Base-by-base conservation (phyloP, 2,113 vertebrate genomes). In the Scophthalmus maximus region DNA sequence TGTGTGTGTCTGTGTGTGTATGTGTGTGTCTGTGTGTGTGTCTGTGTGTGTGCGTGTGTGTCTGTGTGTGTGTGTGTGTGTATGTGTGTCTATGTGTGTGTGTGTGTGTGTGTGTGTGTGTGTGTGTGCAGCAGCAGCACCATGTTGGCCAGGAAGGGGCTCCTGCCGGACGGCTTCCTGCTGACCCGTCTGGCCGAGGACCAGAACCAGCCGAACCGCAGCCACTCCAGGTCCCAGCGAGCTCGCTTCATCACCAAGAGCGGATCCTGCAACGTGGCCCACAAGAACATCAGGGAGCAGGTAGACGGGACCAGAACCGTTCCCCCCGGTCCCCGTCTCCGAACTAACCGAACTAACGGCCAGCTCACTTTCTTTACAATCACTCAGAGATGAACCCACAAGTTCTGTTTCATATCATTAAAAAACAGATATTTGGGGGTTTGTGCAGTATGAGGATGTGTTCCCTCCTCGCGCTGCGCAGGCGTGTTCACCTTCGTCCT, bases 271-370 rank as follows among this genome's bases (percentile, higher is more conserved):
- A 95, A 95, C 14, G 95, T 95, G 78, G 94, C 94, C n/a, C 95
- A 95, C 88, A 95, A 94, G 89, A 95, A 95, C 88, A 95, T 95
- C 89, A 84, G 89, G 27, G 95, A 95, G 62, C 95, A 95, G 93
- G 94, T 94, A 52, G 27, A 55, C 20, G 0, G 3, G n/a, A n/a
- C n/a, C n/a, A n/a, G n/a, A n/a, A n/a, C n/a, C n/a, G n/a, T n/a
- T n/a, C n/a, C n/a, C n/a, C n/a, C n/a, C n/a, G n/a, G n/a, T n/a
- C n/a, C n/a, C n/a, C n/a, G n/a, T n/a, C n/a, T n/a, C n/a, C n/a
- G n/a, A n/a, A n/a, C n/a, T n/a, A n/a, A n/a, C n/a, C n/a, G n/a
- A n/a, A n/a, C n/a, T n/a, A n/a, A n/a, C n/a, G n/a, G n/a, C n/a
- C n/a, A n/a, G n/a, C n/a, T n/a, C n/a, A n/a, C n/a, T n/a, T n/a